Base-by-base conservation (phyloP, 2,113 vertebrate species). In the Eidolon helvum region DNA sequence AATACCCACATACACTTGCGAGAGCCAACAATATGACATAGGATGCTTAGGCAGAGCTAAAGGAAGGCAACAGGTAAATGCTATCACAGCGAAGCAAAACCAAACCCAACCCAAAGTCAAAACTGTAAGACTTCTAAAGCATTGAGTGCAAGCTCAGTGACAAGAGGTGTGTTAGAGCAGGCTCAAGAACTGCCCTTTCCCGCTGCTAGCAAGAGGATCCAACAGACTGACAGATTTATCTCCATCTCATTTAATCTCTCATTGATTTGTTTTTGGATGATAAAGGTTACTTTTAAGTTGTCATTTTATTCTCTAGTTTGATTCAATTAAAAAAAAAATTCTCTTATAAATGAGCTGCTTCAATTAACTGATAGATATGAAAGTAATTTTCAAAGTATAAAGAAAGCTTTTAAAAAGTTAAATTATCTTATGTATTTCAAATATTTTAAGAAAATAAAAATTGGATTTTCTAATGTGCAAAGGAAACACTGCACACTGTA, bases 361-460 rank as follows among this genome's bases (percentile, higher is more conserved):
- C 65, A 48, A n/a, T 90, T 91, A 88, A 22, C 50, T 85, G 83
- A 77, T 5, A 35, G 57, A 66, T 11, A 11, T 68, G 26, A 59
- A 72, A 90, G 65, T 43, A 57, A 61, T 45, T 68, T 72, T 91
- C 72, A 68, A 79, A 95, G 48, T 21, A 96, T n/a, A 77, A 96
- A 45, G 45, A 86, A 72, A 63, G 40, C 48, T 91, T 94, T 95
- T 10, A 61, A 95, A 83, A 91, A 66, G n/a, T 95, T 82, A 78
- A 90, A 79, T 95, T 78, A 82, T 48, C 38, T 40, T 63, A 45
- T 48, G 9, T 55, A 59, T 84, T 50, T 68, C 28, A 94, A 78
- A 79, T 87, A 72, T 85, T 91, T 91, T 89, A 74, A 86, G 8
- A 86, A 94, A 90, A 61, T 66, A 71, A 86, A 94, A 96, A 69